Conservation (phyloP, 2,888 invertebrate species). For the Nowickia ferox region DNA sequence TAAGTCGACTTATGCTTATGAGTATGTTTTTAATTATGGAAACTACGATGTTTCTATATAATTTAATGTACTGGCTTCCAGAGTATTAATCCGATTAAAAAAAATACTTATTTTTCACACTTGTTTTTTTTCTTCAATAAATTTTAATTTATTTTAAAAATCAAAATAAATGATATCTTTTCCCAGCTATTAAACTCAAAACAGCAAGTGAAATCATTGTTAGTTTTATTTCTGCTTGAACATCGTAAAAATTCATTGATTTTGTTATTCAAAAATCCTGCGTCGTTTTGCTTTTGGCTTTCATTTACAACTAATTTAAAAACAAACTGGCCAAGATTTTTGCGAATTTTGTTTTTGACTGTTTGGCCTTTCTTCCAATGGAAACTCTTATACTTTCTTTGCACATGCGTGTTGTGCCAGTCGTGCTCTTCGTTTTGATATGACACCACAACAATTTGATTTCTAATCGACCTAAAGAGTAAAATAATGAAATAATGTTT, state of each 20-base stretch:
- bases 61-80: neutral
- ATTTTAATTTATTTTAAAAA: no score
- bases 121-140: no score
- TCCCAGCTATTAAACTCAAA: no score
- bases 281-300: neutral
- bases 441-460: slow-evolving; percentile 8
- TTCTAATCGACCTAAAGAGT: slow-evolving; percentile 59
- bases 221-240: neutral
- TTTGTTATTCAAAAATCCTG: neutral
- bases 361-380: slow-evolving; percentile 55
- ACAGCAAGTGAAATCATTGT: no score
- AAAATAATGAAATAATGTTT: slow-evolving; percentile 60
- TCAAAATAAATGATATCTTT: neutral
- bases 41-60: slow-evolving; percentile 10
- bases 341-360: neutral
- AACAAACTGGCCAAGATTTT: neutral
- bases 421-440: slow-evolving; percentile 3
- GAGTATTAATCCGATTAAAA: neutral
- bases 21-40: no score
- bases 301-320: neutral
- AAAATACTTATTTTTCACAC: no score
- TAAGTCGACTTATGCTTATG: no score
- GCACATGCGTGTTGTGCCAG: slow-evolving; percentile 10
- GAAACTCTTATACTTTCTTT: slow-evolving; percentile 51
- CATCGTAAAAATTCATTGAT: neutral